Evolutionary conservation across 2,888 invertebrate genomes (phyloP), one percentile per base, ranked within the genome.

Genomic region (Zaprionus obscuricornis): DNA sequence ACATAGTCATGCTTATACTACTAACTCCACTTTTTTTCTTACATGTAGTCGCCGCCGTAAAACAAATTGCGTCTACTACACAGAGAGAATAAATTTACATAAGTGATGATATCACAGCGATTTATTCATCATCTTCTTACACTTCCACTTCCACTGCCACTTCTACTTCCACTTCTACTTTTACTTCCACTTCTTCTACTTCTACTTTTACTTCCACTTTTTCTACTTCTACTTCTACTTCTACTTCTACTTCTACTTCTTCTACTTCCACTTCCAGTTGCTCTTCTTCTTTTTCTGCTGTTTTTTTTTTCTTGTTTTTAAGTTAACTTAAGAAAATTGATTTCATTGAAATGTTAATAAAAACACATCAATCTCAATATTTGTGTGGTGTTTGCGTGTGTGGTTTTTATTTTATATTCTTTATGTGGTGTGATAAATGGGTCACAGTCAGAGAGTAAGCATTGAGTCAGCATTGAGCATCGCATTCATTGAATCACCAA

Each of bases 301-400:
- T n/a, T n/a, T n/a, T n/a, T n/a, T n/a, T n/a, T n/a, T n/a, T n/a
- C n/a, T n/a, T n/a, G n/a, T n/a, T 34, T 34, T 34, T 6, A 60
- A 56, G 16, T 45, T 34, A 24, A n/a, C n/a, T n/a, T n/a, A n/a
- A n/a, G n/a, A 24, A 26, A 57, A 39, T 26, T 45, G 5, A 24
- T 42, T 49, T 60, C 31, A 70, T 66, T 64, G 43, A 58, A 74
- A 73, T 57, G 36, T 64, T 64, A 45, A 63, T 62, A 46, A 66
- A 62, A 66, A 37, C 51, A 60, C 66, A 69, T 74, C 73, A 74
- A 71, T 74, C 58, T 64, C 75, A 67, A 74, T 74, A 26, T 20
- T 7, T 2, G 10, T 1, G n/a, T n/a, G n/a, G n/a, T n/a, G n/a
- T n/a, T n/a, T n/a, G n/a, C n/a, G n/a, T n/a, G n/a, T n/a, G n/a